phyloP scores from a whole-genome alignment of 2,888 invertebrate genomes.

The Ischnus inquisitorius region DNA sequence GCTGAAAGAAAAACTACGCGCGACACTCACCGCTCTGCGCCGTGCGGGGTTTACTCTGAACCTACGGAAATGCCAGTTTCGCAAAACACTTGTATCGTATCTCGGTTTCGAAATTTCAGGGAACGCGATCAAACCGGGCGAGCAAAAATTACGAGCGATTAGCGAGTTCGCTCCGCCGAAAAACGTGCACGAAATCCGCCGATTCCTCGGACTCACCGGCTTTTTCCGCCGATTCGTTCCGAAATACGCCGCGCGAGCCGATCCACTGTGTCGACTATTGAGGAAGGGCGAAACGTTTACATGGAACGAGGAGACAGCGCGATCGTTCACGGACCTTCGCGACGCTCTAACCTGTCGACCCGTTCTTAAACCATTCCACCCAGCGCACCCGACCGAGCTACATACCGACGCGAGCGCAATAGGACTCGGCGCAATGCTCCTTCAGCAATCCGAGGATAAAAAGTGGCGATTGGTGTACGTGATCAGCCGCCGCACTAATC shows the following conservation, averaged over 20 bases:
- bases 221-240: constrained; percentile 56
- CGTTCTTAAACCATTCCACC: constrained; percentile 20
- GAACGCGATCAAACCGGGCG: constrained; percentile 54
- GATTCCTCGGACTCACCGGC: constrained; percentile 39
- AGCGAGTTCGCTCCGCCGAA: constrained; percentile 34
- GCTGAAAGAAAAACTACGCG: background rate
- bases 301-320: constrained; percentile 26
- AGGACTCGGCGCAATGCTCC: constrained; percentile 44
- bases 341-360: constrained; percentile 30
- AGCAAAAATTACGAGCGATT: constrained; percentile 70
- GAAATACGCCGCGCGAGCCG: constrained; percentile 22
- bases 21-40: constrained; percentile 42
- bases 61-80: constrained; percentile 75
- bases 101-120: constrained; percentile 73
- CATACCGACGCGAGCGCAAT: constrained; percentile 50
- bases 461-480: constrained; percentile 67
- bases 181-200: constrained; percentile 46
- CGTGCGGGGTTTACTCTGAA: constrained; percentile 76
- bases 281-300: constrained; percentile 21
- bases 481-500: constrained; percentile 68
- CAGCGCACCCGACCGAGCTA: constrained; percentile 30
- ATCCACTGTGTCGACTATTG: constrained; percentile 19
- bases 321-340: constrained; percentile 41
- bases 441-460: constrained; percentile 6
- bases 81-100: constrained; percentile 70